phyloP scores from a whole-genome alignment of 2,888 invertebrate species.

The Oscheius sp. region DNA sequence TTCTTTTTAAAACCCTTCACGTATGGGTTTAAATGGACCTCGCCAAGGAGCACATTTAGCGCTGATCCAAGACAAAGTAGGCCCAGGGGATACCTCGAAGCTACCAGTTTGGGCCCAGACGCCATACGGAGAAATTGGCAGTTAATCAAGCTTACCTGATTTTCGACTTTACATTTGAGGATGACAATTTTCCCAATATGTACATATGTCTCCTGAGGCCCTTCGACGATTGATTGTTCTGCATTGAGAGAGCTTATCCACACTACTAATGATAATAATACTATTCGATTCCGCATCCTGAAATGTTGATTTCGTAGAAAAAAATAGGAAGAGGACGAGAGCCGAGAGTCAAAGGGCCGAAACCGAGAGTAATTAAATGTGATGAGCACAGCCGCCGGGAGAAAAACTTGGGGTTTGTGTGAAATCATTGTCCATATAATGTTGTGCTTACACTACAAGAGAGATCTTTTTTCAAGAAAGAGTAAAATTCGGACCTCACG shows the following conservation, averaged over 20 bases:
- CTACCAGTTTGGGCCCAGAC: constrained; percentile 27
- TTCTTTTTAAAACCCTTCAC: constrained; percentile 5
- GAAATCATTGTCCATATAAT: constrained; percentile 4
- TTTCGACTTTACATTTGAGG: constrained; percentile 65
- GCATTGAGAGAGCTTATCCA: background rate
- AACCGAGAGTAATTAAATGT: constrained; percentile 26
- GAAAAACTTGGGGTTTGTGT: constrained; percentile 20
- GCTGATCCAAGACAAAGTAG: constrained; percentile 30
- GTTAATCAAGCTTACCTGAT: constrained; percentile 59
- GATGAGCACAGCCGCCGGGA: constrained; percentile 24
- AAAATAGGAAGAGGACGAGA: background rate
- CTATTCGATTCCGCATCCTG: constrained; percentile 24
- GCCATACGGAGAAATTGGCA: constrained; percentile 3
- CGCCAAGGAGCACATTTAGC: constrained; percentile 30
- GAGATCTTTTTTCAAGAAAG: no score
- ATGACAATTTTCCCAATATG: constrained; percentile 61
- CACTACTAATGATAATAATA: constrained; percentile 42
- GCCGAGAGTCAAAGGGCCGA: constrained; percentile 12
- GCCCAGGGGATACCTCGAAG: constrained; percentile 11
- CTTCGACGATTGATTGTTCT: constrained; percentile 60
- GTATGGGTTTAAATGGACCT: constrained; percentile 22
- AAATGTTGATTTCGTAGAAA: background rate
- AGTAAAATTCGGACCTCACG: no score
- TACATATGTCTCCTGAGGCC: constrained; percentile 55
- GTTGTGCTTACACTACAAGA: constrained; percentile 6